These are phyloP conservation scores for Salmo trutta DNA, from an alignment of 2,797 vertebrate genomes.

Conservation along the genomic window DNA sequence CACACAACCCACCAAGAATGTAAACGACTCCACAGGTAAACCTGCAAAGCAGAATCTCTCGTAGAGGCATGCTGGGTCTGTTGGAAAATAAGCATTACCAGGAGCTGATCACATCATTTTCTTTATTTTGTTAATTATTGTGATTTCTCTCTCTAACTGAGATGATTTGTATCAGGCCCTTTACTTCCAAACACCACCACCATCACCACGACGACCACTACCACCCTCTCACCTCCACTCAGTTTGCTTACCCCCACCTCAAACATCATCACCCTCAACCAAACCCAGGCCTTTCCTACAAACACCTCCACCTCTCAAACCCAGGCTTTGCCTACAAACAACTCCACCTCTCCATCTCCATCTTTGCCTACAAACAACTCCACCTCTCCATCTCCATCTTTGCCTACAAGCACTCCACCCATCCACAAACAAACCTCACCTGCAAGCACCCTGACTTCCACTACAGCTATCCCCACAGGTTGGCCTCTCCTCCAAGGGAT, in stretches of 20 bases:
- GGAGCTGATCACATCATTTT: too few species aligned
- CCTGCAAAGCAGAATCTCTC: too few species aligned
- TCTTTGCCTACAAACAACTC: background rate
- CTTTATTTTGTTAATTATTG: too few species aligned
- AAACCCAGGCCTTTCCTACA: background rate
- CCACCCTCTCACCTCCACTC: slow-evolving; percentile 15
- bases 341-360: background rate
- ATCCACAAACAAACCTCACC: background rate
- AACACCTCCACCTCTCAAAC: background rate
- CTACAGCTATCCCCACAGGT: slow-evolving; percentile 37
- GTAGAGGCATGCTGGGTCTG: too few species aligned
- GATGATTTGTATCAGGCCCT: too few species aligned
- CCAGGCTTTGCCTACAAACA: background rate
- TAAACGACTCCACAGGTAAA: too few species aligned
- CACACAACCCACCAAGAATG: too few species aligned
- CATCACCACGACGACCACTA: too few species aligned
- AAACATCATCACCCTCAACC: background rate
- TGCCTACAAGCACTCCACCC: background rate
- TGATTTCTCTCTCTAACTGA: too few species aligned
- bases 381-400: background rate
- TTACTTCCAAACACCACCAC: too few species aligned
- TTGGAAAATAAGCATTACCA: too few species aligned
- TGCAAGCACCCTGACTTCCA: background rate
- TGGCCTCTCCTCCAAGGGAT: slow-evolving; percentile 18
- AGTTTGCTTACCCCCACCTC: background rate